Base-by-base conservation (phyloP, 2,888 invertebrate genomes). In the Cantharis rufa region DNA sequence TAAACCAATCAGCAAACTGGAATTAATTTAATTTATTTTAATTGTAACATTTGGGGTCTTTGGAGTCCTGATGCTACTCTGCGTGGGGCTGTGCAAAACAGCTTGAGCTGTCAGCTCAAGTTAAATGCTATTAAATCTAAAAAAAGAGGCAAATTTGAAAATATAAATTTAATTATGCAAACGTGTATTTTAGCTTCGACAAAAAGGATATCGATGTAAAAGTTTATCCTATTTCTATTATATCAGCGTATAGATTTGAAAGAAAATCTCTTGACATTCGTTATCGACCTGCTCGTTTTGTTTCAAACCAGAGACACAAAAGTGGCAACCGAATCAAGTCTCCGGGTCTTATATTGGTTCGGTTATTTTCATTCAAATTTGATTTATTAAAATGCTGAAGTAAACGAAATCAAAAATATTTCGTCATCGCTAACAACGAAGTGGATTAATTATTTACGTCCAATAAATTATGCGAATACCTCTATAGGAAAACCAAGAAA, bases 231-330 rank as follows among this genome's bases (percentile, higher is more conserved):
- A 9, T 48, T 48, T 13, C 48, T 48, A 48, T 48, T 48, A 48
- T 48, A 48, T 48, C n/a, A 48, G 48, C n/a, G 48, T 48, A 48
- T 48, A 18, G 74, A 69, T 69, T 74, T 74, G 70, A 68, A 73
- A 27, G 69, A 71, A 75, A 68, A 24, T 75, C 75, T 48, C 48
- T 48, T 70, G 75, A 75, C 75, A 61, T 70, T 75, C 71, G 68
- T 16, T 75, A 75, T 75, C 75, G 75, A 75, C 75, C 75, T 75
- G 75, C 66, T 68, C 75, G 71, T 75, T 75, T 75, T 71, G 71
- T 75, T 75, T 75, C 71, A 75, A 71, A 75, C 71, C 75, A 71
- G 27, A 64, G 71, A 71, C 71, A 75, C 75, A 68, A 71, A 66
- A 75, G 71, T 71, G 64, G 75, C 71, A 75, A 75, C 75, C 64